Base-by-base conservation (phyloP, 2,797 vertebrate species). In the Merluccius polli region DNA sequence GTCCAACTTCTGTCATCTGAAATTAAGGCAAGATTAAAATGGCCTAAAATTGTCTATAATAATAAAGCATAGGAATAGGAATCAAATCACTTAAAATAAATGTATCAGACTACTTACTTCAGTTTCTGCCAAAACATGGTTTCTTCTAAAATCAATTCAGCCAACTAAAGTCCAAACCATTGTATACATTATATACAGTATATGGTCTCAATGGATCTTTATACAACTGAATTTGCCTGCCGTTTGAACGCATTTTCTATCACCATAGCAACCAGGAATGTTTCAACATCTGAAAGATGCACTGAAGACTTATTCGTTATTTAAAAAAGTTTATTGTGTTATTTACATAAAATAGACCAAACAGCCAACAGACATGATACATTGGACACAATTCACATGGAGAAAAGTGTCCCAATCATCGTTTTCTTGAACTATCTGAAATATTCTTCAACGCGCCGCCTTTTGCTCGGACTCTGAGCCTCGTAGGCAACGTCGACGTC, bases 371-470 rank as follows among this genome's bases (percentile, higher is more conserved):
- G 5, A 16, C 67, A 69, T 69, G 67, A 69, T 69, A 69, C 67
- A 69, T 2, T 15, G 5, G 31, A 65, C 5, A 48, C 41, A 27
- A 65, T 10, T n/a, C 7, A 65, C 24, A 30, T 4, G 1, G 8
- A 59, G 7, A n/a, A n/a, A 18, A n/a, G 8, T 21, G n/a, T n/a
- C n/a, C n/a, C n/a, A n/a, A n/a, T n/a, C n/a, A n/a, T n/a, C 44
- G 21, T 29, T 31, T 21, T 69, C 67, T 31, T 0, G 1, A 71
- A 5, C 80, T 63, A 82, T 82, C 77, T 84, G 80, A 94, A 95
- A 88, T 81, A 92, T 24, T 95, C 93, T 68, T 91, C 86, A 31
- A 94, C 89, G 81, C 82, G 87, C 27, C 41, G 86, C 82, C 88
- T 93, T 83, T 92, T 95, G 78, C 82, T 79, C 5, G 93, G 52